Evolutionary conservation across 2,797 vertebrate genomes (phyloP).

Genomic region (Naso thynnoides): DNA sequence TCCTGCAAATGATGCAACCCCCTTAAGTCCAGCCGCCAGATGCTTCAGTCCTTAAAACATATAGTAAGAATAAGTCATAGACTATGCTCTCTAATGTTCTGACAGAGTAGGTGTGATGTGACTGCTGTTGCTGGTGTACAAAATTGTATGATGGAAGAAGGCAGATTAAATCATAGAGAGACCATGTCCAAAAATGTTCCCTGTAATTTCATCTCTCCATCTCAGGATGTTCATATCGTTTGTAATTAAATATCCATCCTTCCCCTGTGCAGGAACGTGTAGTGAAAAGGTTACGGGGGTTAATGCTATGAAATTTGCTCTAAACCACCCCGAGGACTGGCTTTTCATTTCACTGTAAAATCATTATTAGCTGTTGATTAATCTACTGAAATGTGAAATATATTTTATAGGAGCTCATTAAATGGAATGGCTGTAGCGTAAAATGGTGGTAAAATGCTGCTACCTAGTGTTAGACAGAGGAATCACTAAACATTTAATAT

Average conservation of each 20-base stretch:
- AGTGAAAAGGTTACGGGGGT: not conserved
- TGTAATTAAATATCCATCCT: not conserved
- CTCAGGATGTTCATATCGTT: not conserved
- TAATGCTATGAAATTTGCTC: not conserved
- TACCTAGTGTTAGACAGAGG: constrained; percentile 18
- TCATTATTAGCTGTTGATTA: not conserved
- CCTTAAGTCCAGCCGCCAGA: not conserved
- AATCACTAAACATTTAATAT: not conserved
- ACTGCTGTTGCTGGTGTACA: not conserved
- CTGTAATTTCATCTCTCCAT: not conserved
- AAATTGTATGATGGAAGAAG: not conserved
- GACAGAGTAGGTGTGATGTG: not conserved
- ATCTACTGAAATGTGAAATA: not conserved
- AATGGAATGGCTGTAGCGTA: not conserved
- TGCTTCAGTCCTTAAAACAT: not conserved
- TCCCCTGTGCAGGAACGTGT: not conserved
- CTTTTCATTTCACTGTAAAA: not conserved
- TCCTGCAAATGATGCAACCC: not conserved
- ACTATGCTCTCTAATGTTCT: not conserved
- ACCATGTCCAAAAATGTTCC: not conserved
- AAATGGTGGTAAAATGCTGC: constrained; percentile 36
- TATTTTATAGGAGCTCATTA: not conserved
- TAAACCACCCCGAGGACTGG: not conserved
- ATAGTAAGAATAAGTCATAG: constrained; percentile 2
- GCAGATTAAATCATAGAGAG: not conserved